Evolutionary conservation across 1,140 invertebrate genomes (phyloP), one percentile per base, ranked within the genome.

Genomic region (Pararge aegeria): DNA sequence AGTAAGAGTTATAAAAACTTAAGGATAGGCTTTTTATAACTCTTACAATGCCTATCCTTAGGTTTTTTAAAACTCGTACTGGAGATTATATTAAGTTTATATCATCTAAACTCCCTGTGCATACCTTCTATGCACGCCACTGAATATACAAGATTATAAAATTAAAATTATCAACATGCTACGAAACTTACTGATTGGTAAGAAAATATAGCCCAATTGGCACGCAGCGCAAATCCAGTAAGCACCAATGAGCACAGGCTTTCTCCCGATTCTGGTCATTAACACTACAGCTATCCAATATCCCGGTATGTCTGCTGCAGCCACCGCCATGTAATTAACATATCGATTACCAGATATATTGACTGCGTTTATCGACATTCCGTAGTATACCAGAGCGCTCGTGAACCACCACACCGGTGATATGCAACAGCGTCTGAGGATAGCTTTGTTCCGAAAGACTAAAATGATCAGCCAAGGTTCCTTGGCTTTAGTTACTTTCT

Each of bases 361-460:
- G 2, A 95, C 94, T 0, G 95, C 93, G 72, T 96, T 96, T n/a
- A 97, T 92, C 0, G 94, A 94, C 51, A 97, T 84, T 0, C 95
- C 96, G 70, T 96, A 97, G 74, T 96, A 97, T 0, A 96, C 92
- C 55, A 96, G 92, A 0, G 94, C 93, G 61, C 93, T 93, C 0
- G 94, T 93, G 0, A 94, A 91, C 94, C 94, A 96, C 88, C 92
- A 95, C 64, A 95, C 92, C 7, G 92, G 94, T 24, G 94, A 93
- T 15, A 93, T 92, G 1, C 93, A 72, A 30, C 95, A 91, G 19
- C 94, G 90, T 61, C 92, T 90, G 59, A 94, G 73, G 48, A 94
- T 91, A 10, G 90, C 87, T 9, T 84, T 84, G 0, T 93, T 90
- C 59, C 91, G 92, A 9, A 94, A 87, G 0, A 94, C 92, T 50